These are phyloP conservation scores for Pangasius sanitwongsei DNA, from an alignment of 2,797 vertebrate species.

Conservation along the genomic window DNA sequence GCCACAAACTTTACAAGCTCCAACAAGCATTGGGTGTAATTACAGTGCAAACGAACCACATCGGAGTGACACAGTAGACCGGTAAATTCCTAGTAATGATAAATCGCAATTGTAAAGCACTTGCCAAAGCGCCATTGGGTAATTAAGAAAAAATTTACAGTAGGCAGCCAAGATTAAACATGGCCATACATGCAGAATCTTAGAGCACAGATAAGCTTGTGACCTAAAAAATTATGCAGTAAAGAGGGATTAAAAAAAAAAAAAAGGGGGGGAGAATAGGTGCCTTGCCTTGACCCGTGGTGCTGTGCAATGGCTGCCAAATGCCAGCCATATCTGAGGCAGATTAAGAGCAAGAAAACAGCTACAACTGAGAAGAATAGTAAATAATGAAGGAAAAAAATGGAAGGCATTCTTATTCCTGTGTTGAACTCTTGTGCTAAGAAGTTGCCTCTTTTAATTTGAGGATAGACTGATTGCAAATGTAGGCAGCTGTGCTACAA, in stretches of 20 bases:
- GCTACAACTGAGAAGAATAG: constrained; percentile 1
- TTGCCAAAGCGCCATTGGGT: constrained; percentile 68
- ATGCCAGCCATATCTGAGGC: constrained; percentile 35
- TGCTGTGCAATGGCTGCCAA: constrained; percentile 9
- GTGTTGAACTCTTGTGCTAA: neutral
- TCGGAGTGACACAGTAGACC: constrained; percentile 31
- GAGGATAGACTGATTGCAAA: neutral
- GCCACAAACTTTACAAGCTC: constrained; percentile 37
- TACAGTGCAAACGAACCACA: constrained; percentile 29
- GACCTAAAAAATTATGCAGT: constrained; percentile 11
- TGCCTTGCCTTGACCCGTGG: constrained; percentile 16
- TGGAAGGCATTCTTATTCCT: neutral
- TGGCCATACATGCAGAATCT: constrained; percentile 62
- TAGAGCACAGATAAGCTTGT: neutral
- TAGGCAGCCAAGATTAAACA: constrained; percentile 68
- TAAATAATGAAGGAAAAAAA: neutral
- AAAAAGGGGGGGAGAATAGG: neutral
- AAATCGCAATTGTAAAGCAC: constrained; percentile 67
- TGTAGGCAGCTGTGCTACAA: neutral
- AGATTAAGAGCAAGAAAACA: constrained; percentile 26
- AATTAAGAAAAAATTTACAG: constrained; percentile 69
- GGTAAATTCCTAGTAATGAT: constrained; percentile 63
- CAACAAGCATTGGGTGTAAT: constrained; percentile 40
- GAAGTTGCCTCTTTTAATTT: neutral
- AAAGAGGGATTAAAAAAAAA: neutral